phyloP scores from a whole-genome alignment of 2,113 vertebrate species.

The Ageneiosus marmoratus region DNA sequence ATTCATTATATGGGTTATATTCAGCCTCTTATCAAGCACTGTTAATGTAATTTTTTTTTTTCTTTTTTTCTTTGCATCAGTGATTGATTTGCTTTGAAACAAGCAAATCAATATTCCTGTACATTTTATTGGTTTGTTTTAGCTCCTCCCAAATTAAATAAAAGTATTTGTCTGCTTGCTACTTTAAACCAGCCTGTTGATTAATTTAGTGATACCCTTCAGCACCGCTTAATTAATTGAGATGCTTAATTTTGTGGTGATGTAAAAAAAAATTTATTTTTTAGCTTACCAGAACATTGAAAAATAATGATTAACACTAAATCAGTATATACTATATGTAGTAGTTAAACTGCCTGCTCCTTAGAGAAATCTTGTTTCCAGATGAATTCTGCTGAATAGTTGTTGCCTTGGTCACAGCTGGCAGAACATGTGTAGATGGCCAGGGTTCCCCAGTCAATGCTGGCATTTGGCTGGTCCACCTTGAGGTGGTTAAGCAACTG shows the following conservation, averaged over 20 bases:
- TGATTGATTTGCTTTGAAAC: conserved; percentile 36
- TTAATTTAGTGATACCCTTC: not conserved
- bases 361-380: conserved; percentile 90
- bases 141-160: too few relatives aligned
- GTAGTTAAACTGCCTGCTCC: conserved; percentile 45
- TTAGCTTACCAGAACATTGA: not conserved
- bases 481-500: conserved; percentile 89
- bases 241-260: not conserved
- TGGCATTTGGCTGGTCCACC: conserved; percentile 82
- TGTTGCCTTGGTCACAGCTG: conserved; percentile 75
- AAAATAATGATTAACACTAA: too few relatives aligned
- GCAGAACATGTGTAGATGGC: conserved; percentile 83
- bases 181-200: not conserved
- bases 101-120: conserved; percentile 48
- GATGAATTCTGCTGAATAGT: conserved; percentile 84
- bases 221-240: not conserved
- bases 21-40: conserved; percentile 48
- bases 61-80: not conserved
- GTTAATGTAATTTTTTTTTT: conserved; percentile 14
- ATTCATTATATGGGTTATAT: conserved; percentile 29
- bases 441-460: conserved; percentile 92
- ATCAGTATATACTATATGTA: not conserved
- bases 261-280: not conserved
- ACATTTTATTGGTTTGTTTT: not conserved
- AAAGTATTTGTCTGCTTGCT: not conserved